A percentile compares a stretch with the other conserved stretches of the same genome.
phyloP scores from a whole-genome alignment of 2,888 invertebrate species.

The Epistrophella euchroma region DNA sequence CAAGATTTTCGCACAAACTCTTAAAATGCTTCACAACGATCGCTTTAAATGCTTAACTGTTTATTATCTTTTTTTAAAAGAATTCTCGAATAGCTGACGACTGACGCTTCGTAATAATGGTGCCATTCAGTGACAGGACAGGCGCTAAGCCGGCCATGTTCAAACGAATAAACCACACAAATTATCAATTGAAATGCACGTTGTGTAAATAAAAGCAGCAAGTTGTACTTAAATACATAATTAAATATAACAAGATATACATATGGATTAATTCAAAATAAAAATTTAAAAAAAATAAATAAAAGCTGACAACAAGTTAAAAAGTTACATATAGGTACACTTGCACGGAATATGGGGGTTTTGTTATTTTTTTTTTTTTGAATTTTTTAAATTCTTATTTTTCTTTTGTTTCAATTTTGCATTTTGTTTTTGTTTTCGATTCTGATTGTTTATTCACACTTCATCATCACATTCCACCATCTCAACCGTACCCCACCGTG shows the following conservation, averaged over 20 bases:
- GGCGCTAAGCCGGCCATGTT: slow-evolving; percentile 43
- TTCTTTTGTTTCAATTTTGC: not conserved
- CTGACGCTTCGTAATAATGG: not conserved
- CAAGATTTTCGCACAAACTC: not conserved
- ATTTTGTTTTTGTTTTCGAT: slow-evolving; percentile 3
- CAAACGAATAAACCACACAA: slow-evolving; percentile 49
- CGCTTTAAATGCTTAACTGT: not conserved
- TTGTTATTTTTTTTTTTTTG: slow-evolving; percentile 26
- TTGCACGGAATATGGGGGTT: not conserved
- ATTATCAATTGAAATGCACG: slow-evolving; percentile 26
- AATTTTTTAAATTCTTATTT: not conserved
- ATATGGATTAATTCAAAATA: not conserved
- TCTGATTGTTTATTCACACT: slow-evolving; percentile 33
- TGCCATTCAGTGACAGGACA: slow-evolving; percentile 57
- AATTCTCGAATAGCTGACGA: not conserved
- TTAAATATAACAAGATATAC: slow-evolving; percentile 31
- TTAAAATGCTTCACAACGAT: not conserved
- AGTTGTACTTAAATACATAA: slow-evolving; percentile 13
- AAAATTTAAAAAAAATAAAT: slow-evolving; percentile 5
- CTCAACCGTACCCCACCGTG: not conserved
- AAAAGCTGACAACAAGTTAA: slow-evolving; percentile 16
- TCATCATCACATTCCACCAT: slow-evolving; percentile 27
- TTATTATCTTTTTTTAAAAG: slow-evolving; percentile 13
- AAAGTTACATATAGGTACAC: slow-evolving; percentile 11
- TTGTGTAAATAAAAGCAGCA: slow-evolving; percentile 15